phyloP scores from a whole-genome alignment of 2,888 invertebrate species.

The Pristionchus entomophagus region DNA sequence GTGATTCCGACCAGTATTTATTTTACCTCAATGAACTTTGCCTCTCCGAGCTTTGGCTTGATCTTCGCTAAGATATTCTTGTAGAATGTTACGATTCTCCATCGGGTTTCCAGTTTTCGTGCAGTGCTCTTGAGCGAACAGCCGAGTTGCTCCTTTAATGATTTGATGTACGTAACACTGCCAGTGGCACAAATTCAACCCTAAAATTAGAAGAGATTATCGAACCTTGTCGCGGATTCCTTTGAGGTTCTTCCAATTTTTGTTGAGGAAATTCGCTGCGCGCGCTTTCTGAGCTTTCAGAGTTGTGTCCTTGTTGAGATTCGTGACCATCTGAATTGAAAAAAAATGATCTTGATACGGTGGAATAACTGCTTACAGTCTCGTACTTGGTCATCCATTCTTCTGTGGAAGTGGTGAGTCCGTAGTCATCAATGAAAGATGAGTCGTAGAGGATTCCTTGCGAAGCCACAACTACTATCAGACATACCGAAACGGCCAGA shows the following conservation, averaged over 20 bases:
- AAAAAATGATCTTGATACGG: too few relatives aligned
- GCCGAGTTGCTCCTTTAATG: not conserved
- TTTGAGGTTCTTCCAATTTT: constrained; percentile 2
- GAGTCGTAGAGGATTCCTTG: not conserved
- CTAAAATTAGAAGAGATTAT: too few relatives aligned
- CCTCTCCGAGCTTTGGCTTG: not conserved
- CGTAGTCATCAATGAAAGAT: not conserved
- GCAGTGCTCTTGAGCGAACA: not conserved
- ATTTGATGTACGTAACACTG: not conserved
- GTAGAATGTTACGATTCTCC: not conserved
- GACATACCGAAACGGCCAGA: not conserved
- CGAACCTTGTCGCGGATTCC: not conserved
- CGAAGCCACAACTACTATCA: not conserved
- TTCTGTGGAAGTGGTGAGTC: not conserved
- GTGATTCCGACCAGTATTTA: too few relatives aligned
- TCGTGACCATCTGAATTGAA: not conserved
- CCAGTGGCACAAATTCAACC: too few relatives aligned
- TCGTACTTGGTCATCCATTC: not conserved
- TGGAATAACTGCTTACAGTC: not conserved
- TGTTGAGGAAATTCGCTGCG: not conserved
- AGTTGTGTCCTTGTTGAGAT: constrained; percentile 27
- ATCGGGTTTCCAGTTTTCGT: not conserved
- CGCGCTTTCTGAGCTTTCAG: not conserved
- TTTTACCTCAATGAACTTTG: not conserved
- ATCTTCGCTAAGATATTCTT: not conserved